These are phyloP conservation scores for Tympanoctomys barrerae DNA, from an alignment of 2,797 vertebrate genomes.

Conservation along the genomic window DNA sequence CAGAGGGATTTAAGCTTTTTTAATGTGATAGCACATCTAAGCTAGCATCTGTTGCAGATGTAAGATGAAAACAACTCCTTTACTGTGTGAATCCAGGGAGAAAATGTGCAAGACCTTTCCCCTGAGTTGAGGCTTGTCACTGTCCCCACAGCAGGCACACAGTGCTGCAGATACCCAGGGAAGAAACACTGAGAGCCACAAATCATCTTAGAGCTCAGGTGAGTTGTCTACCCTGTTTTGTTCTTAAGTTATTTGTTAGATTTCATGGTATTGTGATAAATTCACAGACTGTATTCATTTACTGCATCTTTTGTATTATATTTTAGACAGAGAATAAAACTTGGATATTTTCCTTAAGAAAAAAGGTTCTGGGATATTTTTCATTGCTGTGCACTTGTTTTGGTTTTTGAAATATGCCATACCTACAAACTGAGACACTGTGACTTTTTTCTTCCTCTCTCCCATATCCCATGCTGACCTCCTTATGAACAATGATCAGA, in stretches of 20 bases:
- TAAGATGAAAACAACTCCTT: slow-evolving; percentile 13
- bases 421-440: background rate
- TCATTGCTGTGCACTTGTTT: background rate
- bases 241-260: slow-evolving; percentile 2
- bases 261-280: background rate
- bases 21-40: slow-evolving; percentile 40
- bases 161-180: background rate
- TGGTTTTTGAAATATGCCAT: background rate
- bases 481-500: background rate
- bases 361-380: background rate
- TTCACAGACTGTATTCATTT: slow-evolving; percentile 3
- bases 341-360: slow-evolving; percentile 2
- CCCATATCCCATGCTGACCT: background rate
- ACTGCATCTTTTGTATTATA: background rate
- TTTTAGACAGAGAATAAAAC: background rate
- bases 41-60: background rate
- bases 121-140: background rate
- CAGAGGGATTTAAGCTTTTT: slow-evolving; percentile 54
- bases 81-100: background rate
- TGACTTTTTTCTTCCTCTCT: background rate
- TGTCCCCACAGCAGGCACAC: background rate
- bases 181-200: background rate
- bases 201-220: background rate
- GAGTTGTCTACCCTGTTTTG: background rate
- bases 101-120: background rate